A percentile compares a stretch with the other conserved stretches of the same genome.
Evolutionary conservation across 2,113 vertebrate genomes (phyloP).

Genomic region (Mionectes macconnelli): DNA sequence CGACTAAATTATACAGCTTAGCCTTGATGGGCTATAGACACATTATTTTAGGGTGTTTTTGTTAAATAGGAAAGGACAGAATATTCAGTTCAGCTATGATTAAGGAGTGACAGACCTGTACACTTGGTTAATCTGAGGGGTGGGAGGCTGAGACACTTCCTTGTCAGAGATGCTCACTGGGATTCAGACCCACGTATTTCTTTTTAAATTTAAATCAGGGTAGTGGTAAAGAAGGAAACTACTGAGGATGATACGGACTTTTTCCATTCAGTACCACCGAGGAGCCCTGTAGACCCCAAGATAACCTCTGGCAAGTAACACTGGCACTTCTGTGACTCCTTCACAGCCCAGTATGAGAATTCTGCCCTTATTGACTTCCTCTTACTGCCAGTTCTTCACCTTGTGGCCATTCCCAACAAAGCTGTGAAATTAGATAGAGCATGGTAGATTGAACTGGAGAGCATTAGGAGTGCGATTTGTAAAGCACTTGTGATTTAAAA

Average conservation of each 20-base stretch:
- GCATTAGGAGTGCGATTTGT: not conserved
- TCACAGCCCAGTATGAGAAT: not conserved
- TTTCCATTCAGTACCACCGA: not conserved
- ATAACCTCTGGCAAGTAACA: not conserved
- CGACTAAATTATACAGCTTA: not conserved
- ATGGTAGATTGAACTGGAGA: constrained; percentile 28
- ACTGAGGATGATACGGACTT: not conserved
- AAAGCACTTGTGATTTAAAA: not conserved
- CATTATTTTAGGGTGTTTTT: not conserved
- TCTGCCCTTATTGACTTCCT: constrained; percentile 21
- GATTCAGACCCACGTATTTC: not conserved
- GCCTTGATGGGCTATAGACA: not conserved
- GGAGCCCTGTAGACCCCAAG: not conserved
- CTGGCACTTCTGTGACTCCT: not conserved
- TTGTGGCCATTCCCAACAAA: constrained; percentile 40
- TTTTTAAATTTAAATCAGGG: not conserved
- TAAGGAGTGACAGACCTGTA: not conserved
- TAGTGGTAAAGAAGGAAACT: not conserved
- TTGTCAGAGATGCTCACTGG: not conserved
- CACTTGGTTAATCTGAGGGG: not conserved
- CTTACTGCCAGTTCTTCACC: constrained; percentile 38
- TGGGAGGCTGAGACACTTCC: not conserved
- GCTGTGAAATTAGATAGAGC: constrained; percentile 56
- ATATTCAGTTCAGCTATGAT: not conserved
- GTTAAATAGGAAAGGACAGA: not conserved